Evolutionary conservation across 2,888 invertebrate species (phyloP).

Genomic region (Malthinus flaveolus): DNA sequence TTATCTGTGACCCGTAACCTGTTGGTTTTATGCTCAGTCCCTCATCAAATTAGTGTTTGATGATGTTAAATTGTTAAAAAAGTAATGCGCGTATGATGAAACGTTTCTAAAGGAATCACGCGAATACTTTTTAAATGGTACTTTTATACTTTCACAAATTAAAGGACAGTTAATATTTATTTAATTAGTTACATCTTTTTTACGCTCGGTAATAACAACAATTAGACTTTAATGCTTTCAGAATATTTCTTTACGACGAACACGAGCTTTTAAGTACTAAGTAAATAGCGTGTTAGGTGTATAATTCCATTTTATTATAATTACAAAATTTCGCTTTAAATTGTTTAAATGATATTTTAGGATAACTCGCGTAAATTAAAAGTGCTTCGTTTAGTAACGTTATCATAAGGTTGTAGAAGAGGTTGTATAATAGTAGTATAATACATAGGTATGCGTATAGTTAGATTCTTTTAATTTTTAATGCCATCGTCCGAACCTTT

Average conservation of each 20-base stretch:
- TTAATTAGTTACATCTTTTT: conserved; percentile 2
- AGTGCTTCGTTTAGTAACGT: conserved; percentile 7
- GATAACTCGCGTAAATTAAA: conserved; percentile 5
- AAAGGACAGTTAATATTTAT: not conserved
- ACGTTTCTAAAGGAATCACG: too few species aligned
- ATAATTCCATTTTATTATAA: conserved; percentile 10
- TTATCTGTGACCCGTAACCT: too few species aligned
- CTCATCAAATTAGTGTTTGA: too few species aligned
- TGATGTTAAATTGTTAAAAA: too few species aligned
- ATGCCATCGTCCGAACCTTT: conserved; percentile 2
- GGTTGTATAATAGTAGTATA: too few species aligned
- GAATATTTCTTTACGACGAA: conserved; percentile 7
- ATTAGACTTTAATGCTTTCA: not conserved
- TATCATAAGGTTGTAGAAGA: not conserved
- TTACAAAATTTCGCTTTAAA: too few species aligned
- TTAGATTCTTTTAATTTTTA: conserved; percentile 9
- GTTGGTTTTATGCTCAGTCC: too few species aligned
- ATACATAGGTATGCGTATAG: too few species aligned
- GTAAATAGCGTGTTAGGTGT: conserved; percentile 9
- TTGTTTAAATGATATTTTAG: not conserved
- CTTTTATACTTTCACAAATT: too few species aligned
- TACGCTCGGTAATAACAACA: not conserved
- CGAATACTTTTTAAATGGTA: too few species aligned
- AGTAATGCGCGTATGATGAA: too few species aligned
- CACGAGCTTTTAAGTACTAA: conserved; percentile 12